Evolutionary conservation across 2,888 invertebrate species (phyloP), one percentile per base, ranked within the genome.

Genomic region (Hetaerina titia): DNA sequence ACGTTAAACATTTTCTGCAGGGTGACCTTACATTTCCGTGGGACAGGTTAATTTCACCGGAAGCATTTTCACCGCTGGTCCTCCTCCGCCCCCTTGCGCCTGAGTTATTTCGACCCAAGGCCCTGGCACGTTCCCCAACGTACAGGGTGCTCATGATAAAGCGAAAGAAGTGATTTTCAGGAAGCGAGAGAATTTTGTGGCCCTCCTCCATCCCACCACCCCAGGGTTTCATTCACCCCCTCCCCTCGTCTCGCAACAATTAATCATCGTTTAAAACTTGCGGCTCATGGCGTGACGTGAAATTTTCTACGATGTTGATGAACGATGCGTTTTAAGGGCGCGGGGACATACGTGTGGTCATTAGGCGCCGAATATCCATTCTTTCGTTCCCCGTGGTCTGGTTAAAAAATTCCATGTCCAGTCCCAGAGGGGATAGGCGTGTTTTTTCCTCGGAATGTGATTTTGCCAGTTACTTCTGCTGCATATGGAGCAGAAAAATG

Each of bases 191-290:
- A 31, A 7, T 22, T 31, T 15, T 13, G 13, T 81, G 81, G 31
- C 22, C 81, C 74, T 11, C 13, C 81, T 31, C 81, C 81, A 1
- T 31, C 31, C 45, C 25, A 13, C 69, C n/a, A 4, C 8, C n/a
- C 9, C 7, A 81, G 31, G 11, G n/a, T 7, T 0, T 81, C 9
- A 5, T 25, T n/a, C 25, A 8, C 74, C 25, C 74, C 74, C 74
- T 19, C 19, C 6, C 25, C 4, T 25, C 69, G 7, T 22, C 69
- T 7, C 13, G 69, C 2, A 69, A 11, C 81, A 81, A 81, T 81
- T 81, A 81, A 81, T 81, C 81, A 81, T 81, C 81, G 31, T 81
- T 81, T 31, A 11, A 81, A 81, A 81, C 81, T 13, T 31, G 81
- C 13, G 9, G 81, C 81, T 31, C 81, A 31, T 13, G 2, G 22